Evolutionary conservation across 2,888 invertebrate genomes (phyloP).

Genomic region (Lithophane semibrunnea): DNA sequence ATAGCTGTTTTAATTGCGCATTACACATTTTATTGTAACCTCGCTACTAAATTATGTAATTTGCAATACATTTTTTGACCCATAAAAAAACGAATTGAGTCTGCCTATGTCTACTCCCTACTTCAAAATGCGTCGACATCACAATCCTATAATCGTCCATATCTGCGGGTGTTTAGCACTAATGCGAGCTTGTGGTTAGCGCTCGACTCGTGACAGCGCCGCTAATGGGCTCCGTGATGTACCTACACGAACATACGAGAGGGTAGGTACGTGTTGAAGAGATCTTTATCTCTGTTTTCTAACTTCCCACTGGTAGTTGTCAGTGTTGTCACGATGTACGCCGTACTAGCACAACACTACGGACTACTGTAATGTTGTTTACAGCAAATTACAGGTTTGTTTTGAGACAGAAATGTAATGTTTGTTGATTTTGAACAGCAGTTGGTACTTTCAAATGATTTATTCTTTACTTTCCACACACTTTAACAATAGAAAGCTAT

Average conservation of each 20-base stretch:
- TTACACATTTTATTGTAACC: neutral
- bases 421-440: neutral
- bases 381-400: conserved; percentile 5
- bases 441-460: neutral
- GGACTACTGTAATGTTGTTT: neutral
- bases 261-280: conserved; percentile 39
- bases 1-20: no score
- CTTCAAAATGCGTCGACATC: conserved; percentile 17
- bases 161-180: conserved; percentile 54
- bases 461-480: neutral
- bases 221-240: conserved; percentile 61
- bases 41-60: neutral
- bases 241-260: conserved; percentile 25
- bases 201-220: conserved; percentile 53
- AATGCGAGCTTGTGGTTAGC: conserved; percentile 58
- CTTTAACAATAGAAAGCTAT: neutral
- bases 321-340: conserved; percentile 13
- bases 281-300: conserved; percentile 43
- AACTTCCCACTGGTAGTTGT: conserved; percentile 33
- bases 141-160: conserved; percentile 19
- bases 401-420: neutral
- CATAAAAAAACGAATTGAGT: neutral
- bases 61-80: neutral
- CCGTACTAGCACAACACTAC: neutral
- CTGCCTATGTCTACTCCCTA: neutral